phyloP scores from a whole-genome alignment of 1,140 invertebrate species.

The Eumaeus atala region DNA sequence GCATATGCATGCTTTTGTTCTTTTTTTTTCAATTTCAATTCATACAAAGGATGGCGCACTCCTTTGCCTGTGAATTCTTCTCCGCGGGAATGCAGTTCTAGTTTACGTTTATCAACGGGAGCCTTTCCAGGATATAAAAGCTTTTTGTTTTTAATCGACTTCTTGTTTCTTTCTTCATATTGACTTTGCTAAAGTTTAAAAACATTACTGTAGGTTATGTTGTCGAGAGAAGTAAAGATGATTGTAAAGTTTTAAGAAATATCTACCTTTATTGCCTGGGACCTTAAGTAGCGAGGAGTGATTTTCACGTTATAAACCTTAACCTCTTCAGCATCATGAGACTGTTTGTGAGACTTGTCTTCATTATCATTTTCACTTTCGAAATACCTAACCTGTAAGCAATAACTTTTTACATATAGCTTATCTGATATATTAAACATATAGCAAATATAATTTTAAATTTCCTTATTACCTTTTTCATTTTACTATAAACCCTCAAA shows the following conservation, averaged over 20 bases:
- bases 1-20: slow-evolving; percentile 81
- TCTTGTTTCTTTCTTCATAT: slow-evolving; percentile 8
- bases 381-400: slow-evolving; percentile 12
- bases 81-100: slow-evolving; percentile 79
- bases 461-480: not conserved
- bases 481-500: not conserved
- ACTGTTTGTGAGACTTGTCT: not conserved
- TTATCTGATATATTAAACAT: too few species aligned
- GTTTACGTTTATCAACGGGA: slow-evolving; percentile 46
- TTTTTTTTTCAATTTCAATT: slow-evolving; percentile 78
- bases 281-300: slow-evolving; percentile 33
- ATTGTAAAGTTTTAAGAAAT: slow-evolving; percentile 5
- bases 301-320: slow-evolving; percentile 56
- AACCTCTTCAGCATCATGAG: slow-evolving; percentile 26
- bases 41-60: slow-evolving; percentile 78
- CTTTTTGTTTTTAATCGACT: slow-evolving; percentile 23
- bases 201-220: slow-evolving; percentile 1
- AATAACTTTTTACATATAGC: not conserved
- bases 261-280: slow-evolving; percentile 38
- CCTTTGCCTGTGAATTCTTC: slow-evolving; percentile 75
- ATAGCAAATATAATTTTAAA: not conserved
- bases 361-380: slow-evolving; percentile 4
- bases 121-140: slow-evolving; percentile 59
- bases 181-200: slow-evolving; percentile 4
- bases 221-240: not conserved